A percentile compares a stretch with the other conserved stretches of the same genome.
phyloP scores from a whole-genome alignment of 2,113 vertebrate species.

The Aldabrachelys gigantea region DNA sequence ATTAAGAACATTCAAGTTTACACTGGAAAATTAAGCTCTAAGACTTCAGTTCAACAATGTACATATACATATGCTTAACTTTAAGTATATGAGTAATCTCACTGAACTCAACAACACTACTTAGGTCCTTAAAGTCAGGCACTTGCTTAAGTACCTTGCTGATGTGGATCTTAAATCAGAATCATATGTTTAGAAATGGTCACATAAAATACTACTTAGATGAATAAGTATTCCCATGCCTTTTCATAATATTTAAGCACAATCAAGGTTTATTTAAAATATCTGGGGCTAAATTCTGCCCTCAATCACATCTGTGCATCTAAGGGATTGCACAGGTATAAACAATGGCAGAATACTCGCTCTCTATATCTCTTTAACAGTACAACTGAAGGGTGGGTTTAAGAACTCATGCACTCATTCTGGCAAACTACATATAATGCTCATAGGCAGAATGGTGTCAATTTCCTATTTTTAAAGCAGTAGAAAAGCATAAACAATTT shows the following conservation, averaged over 20 bases:
- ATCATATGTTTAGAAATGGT: not conserved
- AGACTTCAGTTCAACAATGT: not conserved
- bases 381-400: conserved; percentile 16
- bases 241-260: not conserved
- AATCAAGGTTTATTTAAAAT: conserved; percentile 44
- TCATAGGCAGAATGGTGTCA: conserved; percentile 16
- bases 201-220: not conserved
- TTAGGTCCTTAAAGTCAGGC: not conserved
- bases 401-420: not conserved
- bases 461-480: conserved; percentile 55
- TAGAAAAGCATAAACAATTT: conserved; percentile 48
- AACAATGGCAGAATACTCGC: conserved; percentile 43
- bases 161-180: not conserved
- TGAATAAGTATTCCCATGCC: not conserved
- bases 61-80: not conserved
- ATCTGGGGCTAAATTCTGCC: conserved; percentile 26
- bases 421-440: not conserved
- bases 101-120: not conserved
- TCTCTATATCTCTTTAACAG: conserved; percentile 18
- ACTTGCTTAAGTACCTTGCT: not conserved
- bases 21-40: not conserved
- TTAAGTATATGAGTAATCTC: not conserved
- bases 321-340: not conserved
- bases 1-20: not conserved
- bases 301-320: conserved; percentile 26